Evolutionary conservation across 2,888 invertebrate species (phyloP).

Genomic region (Callimorpha dominula): DNA sequence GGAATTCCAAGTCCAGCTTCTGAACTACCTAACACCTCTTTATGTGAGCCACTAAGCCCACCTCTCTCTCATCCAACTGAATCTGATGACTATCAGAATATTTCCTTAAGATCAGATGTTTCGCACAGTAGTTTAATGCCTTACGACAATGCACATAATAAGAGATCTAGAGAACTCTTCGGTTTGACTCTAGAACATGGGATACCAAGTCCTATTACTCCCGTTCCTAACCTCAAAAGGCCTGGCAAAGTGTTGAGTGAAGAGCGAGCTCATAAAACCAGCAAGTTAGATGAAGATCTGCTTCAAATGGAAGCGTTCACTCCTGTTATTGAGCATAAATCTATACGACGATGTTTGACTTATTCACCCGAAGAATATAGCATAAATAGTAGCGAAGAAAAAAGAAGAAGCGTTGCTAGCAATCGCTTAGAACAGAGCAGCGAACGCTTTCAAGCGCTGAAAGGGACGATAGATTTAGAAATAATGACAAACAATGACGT

Average conservation of each 20-base stretch:
- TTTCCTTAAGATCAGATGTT: slow-evolving; percentile 70
- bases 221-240: slow-evolving; percentile 75
- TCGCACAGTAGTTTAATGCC: slow-evolving; percentile 80
- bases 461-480: slow-evolving; percentile 89
- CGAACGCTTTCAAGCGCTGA: slow-evolving; percentile 73
- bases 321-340: slow-evolving; percentile 81
- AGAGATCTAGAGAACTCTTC: slow-evolving; percentile 73
- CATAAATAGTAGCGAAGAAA: slow-evolving; percentile 84
- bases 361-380: slow-evolving; percentile 86
- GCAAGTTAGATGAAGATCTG: slow-evolving; percentile 83
- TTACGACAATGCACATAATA: slow-evolving; percentile 65
- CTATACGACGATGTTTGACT: slow-evolving; percentile 86
- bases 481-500: slow-evolving; percentile 86
- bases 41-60: slow-evolving; percentile 70
- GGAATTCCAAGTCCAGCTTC: slow-evolving; percentile 79
- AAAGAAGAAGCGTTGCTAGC: slow-evolving; percentile 84
- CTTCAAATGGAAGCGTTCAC: slow-evolving; percentile 72
- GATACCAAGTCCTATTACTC: slow-evolving; percentile 85
- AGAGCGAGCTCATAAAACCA: slow-evolving; percentile 81
- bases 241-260: slow-evolving; percentile 78
- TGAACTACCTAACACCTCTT: slow-evolving; percentile 71
- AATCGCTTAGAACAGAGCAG: slow-evolving; percentile 74
- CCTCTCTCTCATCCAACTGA: slow-evolving; percentile 61
- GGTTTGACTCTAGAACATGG: slow-evolving; percentile 82
- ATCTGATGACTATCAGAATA: slow-evolving; percentile 54